Base-by-base conservation (phyloP, 2,113 vertebrate genomes). In the Percina caprodes region DNA sequence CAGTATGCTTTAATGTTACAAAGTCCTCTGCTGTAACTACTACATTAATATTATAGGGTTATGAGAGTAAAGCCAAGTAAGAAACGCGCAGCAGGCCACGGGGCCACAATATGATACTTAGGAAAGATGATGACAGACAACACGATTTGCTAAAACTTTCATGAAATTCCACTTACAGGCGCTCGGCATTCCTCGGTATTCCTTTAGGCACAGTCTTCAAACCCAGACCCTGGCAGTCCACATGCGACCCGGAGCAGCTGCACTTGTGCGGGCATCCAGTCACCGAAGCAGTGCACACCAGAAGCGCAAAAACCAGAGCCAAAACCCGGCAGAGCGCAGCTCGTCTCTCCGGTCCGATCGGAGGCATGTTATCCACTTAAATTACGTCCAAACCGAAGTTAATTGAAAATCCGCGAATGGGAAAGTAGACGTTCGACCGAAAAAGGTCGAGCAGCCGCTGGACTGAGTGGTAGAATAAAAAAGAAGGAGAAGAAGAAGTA, bases 141-240 rank as follows among this genome's bases (percentile, higher is more conserved):
- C 7, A 6, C 2, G 4, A 42, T 52, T 33, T 21, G 42, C 1
- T 19, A 16, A 18, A 26, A 49, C 2, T 30, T 19, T 30, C 51
- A 26, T 21, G 9, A 26, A 62, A 26, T 45, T 15, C 15, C 48
- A 98, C 98, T 99, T 90, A 99, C 98, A 99, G 94, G 74, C 98
- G 96, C 92, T 99, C 98, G 0, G 97, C 96, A 21, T 97, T 98
- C 93, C 98, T 96, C 86, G 97, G 97, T 90, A 99, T 94, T 86
- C 97, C 98, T 91, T 96, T 96, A 13, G 98, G 98, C 33, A 99
- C 96, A 0, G 92, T 94, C 89, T 91, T 96, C 84, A 99, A 95
- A 85, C 97, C 97, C 81, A 97, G 96, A 88, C 97, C 97, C 21
- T 99, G 98, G 93, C 98, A 99, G 94, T 99, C 97, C 96, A 99